Percentiles rank a stretch among this genome's conserved stretches.
Evolutionary conservation across 2,113 vertebrate species (phyloP).

Genomic region (Apodemus sylvaticus): DNA sequence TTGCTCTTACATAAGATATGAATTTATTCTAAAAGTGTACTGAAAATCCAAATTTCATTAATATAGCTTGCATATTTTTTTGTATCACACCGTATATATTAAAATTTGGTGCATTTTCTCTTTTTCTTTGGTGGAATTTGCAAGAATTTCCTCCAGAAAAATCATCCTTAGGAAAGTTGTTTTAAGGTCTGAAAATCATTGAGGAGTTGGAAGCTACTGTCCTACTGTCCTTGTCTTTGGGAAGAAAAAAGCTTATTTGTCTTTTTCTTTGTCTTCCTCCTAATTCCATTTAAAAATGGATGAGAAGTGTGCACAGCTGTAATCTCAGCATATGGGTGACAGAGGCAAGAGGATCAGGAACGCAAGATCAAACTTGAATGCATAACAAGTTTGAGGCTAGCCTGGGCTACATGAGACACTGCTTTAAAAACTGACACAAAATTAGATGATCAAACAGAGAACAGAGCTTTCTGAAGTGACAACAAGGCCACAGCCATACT

Average conservation of each 20-base stretch:
- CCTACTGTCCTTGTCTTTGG: not conserved
- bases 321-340: not conserved
- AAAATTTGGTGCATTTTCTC: not conserved
- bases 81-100: conserved; percentile 15
- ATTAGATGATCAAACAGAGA: not conserved
- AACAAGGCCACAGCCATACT: not conserved
- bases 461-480: not conserved
- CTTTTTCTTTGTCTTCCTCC: not conserved
- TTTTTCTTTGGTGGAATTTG: not conserved
- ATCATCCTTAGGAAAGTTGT: not conserved
- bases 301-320: no score
- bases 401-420: not conserved
- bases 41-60: conserved; percentile 39
- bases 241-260: not conserved
- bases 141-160: conserved; percentile 7
- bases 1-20: conserved; percentile 49
- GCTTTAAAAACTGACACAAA: not conserved
- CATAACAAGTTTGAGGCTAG: not conserved
- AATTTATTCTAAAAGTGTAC: conserved; percentile 48
- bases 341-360: not conserved
- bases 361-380: not conserved
- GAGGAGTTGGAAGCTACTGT: not conserved
- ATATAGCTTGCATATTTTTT: conserved; percentile 12
- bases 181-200: not conserved
- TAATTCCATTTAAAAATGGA: not conserved